A percentile compares a stretch with the other conserved stretches of the same genome.
phyloP scores from a whole-genome alignment of 1,140 invertebrate species.

The Dinothrombium tinctorium region DNA sequence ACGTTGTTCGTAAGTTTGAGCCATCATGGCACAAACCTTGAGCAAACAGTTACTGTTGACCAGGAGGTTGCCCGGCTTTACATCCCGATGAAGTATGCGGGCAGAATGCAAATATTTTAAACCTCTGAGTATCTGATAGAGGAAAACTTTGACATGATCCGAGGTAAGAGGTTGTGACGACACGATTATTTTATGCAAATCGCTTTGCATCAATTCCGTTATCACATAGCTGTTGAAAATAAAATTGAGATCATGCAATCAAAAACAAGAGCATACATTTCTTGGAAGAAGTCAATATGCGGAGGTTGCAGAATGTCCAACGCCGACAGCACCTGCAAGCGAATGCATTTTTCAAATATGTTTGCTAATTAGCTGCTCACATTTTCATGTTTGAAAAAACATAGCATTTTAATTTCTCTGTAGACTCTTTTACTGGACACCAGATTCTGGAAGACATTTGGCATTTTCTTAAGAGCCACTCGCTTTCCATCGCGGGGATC shows the following conservation, averaged over 20 bases:
- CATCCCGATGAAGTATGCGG: conserved; percentile 87
- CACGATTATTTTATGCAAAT: conserved; percentile 99
- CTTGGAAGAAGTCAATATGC: conserved; percentile 91
- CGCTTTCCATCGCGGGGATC: conserved; percentile 93
- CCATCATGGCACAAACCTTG: too few relatives aligned
- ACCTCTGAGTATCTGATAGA: conserved; percentile 98
- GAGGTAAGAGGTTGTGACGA: conserved; percentile 90
- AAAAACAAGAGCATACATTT: conserved; percentile 80
- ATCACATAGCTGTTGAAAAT: conserved; percentile 71
- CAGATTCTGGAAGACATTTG: conserved; percentile 98
- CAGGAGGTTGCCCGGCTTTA: conserved; percentile 94
- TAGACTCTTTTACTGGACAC: conserved; percentile 95
- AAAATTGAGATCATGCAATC: not conserved
- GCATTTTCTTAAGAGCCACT: conserved; percentile 96
- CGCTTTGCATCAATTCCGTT: conserved; percentile 94
- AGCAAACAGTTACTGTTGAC: conserved; percentile 96
- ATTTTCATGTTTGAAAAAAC: conserved; percentile 99
- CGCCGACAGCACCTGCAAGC: conserved; percentile 66
- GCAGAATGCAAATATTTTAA: conserved; percentile 95
- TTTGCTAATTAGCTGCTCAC: conserved; percentile 42
- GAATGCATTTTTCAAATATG: too few relatives aligned
- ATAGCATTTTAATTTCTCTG: conserved; percentile 94
- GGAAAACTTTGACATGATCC: conserved; percentile 99
- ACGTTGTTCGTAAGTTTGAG: too few relatives aligned
- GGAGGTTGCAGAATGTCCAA: conserved; percentile 87